A percentile compares a stretch with the other conserved stretches of the same genome.
Conservation (phyloP, 2,113 vertebrate species). For the Panthera uncia region DNA sequence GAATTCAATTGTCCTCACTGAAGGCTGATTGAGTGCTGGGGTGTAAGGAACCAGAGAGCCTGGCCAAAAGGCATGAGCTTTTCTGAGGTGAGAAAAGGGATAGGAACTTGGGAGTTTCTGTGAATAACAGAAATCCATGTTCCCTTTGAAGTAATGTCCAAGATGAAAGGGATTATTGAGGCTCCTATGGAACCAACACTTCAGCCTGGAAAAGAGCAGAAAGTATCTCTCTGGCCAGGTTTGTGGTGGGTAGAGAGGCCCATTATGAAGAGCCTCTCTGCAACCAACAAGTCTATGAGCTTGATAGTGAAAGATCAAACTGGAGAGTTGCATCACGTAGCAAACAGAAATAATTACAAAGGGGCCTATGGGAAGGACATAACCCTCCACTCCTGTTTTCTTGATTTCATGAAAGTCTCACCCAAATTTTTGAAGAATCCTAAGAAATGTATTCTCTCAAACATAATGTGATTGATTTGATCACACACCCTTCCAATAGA, state of each 20-base stretch:
- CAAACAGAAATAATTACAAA: background rate
- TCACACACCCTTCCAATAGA: background rate
- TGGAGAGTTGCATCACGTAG: background rate
- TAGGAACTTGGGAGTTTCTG: background rate
- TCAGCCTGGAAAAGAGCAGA: background rate
- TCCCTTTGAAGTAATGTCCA: background rate
- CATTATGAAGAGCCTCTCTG: background rate
- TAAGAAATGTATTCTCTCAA: background rate
- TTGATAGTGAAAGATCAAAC: background rate
- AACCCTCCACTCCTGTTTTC: background rate
- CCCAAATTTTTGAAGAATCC: background rate
- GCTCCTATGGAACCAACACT: background rate
- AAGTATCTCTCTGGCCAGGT: background rate
- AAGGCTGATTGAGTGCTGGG: background rate
- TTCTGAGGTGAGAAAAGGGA: background rate
- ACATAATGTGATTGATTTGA: background rate
- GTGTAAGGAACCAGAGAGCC: background rate
- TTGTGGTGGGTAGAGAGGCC: background rate
- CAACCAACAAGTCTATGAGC: background rate
- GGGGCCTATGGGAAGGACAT: background rate
- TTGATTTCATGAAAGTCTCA: background rate
- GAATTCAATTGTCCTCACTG: background rate
- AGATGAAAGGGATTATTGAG: background rate
- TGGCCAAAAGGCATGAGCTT: background rate
- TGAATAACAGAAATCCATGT: background rate